phyloP scores from a whole-genome alignment of 2,797 vertebrate species.

The Enteromius argenteus region DNA sequence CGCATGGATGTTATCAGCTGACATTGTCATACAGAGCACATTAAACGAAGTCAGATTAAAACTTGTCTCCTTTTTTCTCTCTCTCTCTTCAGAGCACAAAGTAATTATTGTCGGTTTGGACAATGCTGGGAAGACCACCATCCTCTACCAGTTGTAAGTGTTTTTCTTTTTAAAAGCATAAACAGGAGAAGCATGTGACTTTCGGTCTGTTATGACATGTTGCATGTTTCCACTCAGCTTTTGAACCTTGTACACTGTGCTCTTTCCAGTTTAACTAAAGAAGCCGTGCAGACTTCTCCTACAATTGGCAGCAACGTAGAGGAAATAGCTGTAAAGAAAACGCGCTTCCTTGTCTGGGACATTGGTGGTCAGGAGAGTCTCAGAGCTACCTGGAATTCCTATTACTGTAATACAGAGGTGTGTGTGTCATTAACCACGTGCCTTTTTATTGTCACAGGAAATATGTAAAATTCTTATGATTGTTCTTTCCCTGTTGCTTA shows the following conservation, averaged over 20 bases:
- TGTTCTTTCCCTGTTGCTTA: not conserved
- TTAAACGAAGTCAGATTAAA: not conserved
- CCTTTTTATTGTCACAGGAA: not conserved
- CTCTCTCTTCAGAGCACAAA: slow-evolving; percentile 82
- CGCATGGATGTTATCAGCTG: not conserved
- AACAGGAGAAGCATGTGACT: not conserved
- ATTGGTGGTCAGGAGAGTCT: slow-evolving; percentile 87
- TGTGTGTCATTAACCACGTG: not conserved
- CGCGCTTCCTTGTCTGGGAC: slow-evolving; percentile 88
- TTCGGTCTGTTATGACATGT: not conserved
- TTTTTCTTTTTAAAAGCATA: not conserved
- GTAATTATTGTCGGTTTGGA: slow-evolving; percentile 88
- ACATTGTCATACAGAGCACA: not conserved
- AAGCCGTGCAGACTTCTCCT: slow-evolving; percentile 85
- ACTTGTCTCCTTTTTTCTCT: not conserved
- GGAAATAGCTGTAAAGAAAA: slow-evolving; percentile 82
- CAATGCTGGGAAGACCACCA: slow-evolving; percentile 87
- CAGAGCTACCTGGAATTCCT: slow-evolving; percentile 82
- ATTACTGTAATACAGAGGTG: slow-evolving; percentile 88
- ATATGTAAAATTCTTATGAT: slow-evolving; percentile 1
- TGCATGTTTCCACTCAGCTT: not conserved
- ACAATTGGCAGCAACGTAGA: slow-evolving; percentile 90
- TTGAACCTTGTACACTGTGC: not conserved
- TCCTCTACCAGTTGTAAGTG: slow-evolving; percentile 88
- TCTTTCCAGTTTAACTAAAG: slow-evolving; percentile 81